Conservation (phyloP, 2,797 vertebrate genomes). For the Coreius guichenoti region DNA sequence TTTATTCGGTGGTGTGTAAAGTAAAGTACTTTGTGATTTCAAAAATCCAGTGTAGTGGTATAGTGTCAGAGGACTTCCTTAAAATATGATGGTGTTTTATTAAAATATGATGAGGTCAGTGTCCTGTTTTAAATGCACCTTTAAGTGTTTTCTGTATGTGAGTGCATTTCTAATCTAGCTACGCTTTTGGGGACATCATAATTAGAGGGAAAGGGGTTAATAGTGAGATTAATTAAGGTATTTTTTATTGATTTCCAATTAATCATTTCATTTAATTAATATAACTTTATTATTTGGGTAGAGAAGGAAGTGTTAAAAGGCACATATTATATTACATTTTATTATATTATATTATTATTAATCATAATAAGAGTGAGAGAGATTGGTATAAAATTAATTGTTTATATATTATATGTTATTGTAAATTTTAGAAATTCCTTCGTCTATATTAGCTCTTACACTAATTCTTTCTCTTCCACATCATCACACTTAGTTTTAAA, state of each 20-base stretch:
- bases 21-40: neutral
- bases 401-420: neutral
- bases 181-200: neutral
- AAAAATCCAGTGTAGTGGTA: neutral
- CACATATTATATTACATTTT: too few relatives aligned
- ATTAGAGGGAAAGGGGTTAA: neutral
- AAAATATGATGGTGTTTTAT: neutral
- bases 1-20: neutral
- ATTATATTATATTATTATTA: too few relatives aligned
- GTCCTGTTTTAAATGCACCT: neutral
- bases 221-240: neutral
- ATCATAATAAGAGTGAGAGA: neutral
- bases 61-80: neutral
- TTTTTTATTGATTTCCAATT: neutral
- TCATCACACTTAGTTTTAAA: neutral
- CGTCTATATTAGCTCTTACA: neutral
- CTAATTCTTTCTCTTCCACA: neutral
- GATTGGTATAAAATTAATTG: neutral
- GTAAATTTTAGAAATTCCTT: neutral
- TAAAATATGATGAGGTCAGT: neutral
- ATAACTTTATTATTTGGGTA: neutral
- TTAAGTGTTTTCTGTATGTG: neutral
- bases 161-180: neutral
- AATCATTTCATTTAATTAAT: neutral
- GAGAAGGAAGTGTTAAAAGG: neutral